Evolutionary conservation across 37 sponge, comb jelly and placozoan species (phyloP).

Genomic region (Crambe crambe): DNA sequence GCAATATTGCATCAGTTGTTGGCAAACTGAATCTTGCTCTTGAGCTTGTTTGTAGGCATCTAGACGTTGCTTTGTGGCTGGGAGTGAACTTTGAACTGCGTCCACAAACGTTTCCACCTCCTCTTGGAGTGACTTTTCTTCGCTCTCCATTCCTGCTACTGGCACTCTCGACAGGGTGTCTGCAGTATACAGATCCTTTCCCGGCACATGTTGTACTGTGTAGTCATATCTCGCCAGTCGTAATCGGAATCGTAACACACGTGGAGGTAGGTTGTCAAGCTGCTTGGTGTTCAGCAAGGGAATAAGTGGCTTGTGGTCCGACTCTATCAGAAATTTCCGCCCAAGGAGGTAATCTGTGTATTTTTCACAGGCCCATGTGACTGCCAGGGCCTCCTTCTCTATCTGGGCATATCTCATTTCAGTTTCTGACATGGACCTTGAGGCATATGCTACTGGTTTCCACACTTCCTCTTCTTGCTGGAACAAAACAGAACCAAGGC

Average conservation of each 20-base stretch:
- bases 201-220: constrained; percentile 35
- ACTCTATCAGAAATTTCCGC: constrained; percentile 11
- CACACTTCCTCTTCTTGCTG: constrained; percentile 12
- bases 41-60: constrained; percentile 28
- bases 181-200: constrained; percentile 40
- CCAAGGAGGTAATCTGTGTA: constrained; percentile 42
- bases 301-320: constrained; percentile 56
- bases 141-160: neutral
- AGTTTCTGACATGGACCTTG: constrained; percentile 39
- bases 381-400: constrained; percentile 47
- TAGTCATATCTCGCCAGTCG: constrained; percentile 40
- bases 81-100: neutral
- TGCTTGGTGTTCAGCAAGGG: constrained; percentile 30
- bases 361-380: constrained; percentile 32
- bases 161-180: constrained; percentile 53
- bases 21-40: constrained; percentile 16
- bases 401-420: constrained; percentile 43
- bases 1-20: constrained; percentile 15
- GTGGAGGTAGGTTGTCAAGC: constrained; percentile 34
- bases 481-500: constrained; percentile 31
- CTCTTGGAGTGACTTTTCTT: constrained; percentile 4
- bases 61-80: neutral
- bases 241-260: constrained; percentile 27
- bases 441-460: constrained; percentile 58
- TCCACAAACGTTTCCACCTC: constrained; percentile 16